A percentile compares a stretch with the other conserved stretches of the same genome.
phyloP scores from a whole-genome alignment of 1,140 invertebrate genomes.

The Heliconius himera region DNA sequence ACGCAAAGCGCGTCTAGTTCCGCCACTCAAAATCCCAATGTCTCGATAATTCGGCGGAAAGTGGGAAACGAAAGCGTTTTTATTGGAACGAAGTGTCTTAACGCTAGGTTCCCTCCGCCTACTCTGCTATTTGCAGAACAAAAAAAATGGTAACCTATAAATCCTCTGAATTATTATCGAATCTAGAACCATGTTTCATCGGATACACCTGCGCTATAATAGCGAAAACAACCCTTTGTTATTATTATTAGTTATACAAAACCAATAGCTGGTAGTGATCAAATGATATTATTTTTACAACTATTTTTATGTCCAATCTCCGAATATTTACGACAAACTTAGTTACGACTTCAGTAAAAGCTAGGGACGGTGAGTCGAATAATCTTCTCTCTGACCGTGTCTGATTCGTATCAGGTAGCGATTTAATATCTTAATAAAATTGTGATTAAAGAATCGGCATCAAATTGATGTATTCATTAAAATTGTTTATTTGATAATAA shows the following conservation, averaged over 20 bases:
- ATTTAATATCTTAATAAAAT: not conserved
- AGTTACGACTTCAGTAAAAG: slow-evolving; percentile 41
- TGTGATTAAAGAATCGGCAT: not conserved
- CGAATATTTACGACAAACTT: slow-evolving; percentile 50
- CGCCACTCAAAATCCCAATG: too few species aligned
- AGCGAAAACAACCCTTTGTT: not conserved
- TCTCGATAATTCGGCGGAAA: too few species aligned
- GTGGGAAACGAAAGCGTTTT: too few species aligned
- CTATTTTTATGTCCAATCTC: slow-evolving; percentile 49
- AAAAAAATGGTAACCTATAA: too few species aligned
- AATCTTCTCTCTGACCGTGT: slow-evolving; percentile 19
- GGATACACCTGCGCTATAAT: not conserved
- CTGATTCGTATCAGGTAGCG: slow-evolving; percentile 3
- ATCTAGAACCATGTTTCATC: too few species aligned
- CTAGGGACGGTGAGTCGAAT: slow-evolving; percentile 22
- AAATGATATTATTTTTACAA: slow-evolving; percentile 41
- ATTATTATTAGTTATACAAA: slow-evolving; percentile 1
- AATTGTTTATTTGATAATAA: too few species aligned
- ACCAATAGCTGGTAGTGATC: slow-evolving; percentile 21
- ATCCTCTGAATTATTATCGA: not conserved
- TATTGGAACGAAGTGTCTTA: too few species aligned
- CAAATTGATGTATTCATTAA: too few species aligned
- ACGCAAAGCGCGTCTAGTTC: too few species aligned
- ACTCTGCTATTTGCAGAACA: too few species aligned
- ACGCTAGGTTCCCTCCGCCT: too few species aligned